These are phyloP conservation scores for Hirudinaria manillensis DNA, from an alignment of 2,888 invertebrate genomes.

Conservation along the genomic window DNA sequence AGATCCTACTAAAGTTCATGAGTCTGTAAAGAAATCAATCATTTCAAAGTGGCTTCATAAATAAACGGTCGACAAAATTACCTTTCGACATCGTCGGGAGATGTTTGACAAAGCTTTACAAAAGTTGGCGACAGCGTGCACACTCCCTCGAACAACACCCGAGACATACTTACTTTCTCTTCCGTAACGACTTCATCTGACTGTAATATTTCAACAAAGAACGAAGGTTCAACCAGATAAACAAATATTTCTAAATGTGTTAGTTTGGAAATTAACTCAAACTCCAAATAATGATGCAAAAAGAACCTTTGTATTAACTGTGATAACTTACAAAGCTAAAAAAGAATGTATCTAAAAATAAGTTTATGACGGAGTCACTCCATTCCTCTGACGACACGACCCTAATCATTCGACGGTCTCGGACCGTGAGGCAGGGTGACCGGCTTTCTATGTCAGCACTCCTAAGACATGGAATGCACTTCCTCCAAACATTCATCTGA, in stretches of 20 bases:
- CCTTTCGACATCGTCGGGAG: slow-evolving; percentile 60
- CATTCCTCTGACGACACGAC: too few relatives aligned
- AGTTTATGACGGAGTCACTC: too few relatives aligned
- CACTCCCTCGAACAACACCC: slow-evolving; percentile 74
- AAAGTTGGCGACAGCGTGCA: slow-evolving; percentile 75
- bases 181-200: slow-evolving; percentile 51
- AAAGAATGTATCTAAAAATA: too few relatives aligned
- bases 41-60: background rate
- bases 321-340: too few relatives aligned
- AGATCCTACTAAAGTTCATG: slow-evolving; percentile 85
- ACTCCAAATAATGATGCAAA: slow-evolving; percentile 3
- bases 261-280: background rate
- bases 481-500: too few relatives aligned
- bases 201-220: background rate
- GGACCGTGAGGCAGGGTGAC: too few relatives aligned
- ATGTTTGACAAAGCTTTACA: slow-evolving; percentile 86
- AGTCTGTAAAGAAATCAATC: slow-evolving; percentile 57
- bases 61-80: slow-evolving; percentile 38
- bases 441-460: too few relatives aligned
- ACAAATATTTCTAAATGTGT: background rate
- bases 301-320: background rate
- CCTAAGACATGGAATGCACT: too few relatives aligned
- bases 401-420: too few relatives aligned
- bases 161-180: slow-evolving; percentile 67
- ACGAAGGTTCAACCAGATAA: background rate